Evolutionary conservation across 1,140 invertebrate species (phyloP).

Genomic region (Drosophila paulistorum): DNA sequence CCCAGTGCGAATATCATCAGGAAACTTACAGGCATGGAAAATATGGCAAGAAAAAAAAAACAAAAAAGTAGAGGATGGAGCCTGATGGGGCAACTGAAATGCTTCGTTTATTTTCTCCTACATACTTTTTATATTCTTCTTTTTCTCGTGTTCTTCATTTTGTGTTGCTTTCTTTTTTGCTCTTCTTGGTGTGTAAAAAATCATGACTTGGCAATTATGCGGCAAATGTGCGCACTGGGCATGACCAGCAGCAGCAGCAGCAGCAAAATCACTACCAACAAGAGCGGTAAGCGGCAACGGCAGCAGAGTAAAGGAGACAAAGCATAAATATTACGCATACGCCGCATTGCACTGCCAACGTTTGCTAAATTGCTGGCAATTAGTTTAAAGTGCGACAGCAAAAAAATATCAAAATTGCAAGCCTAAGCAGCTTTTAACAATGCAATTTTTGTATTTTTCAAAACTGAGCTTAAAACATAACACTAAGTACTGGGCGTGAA

Average conservation of each 20-base stretch:
- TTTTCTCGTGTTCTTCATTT: slow-evolving; percentile 38
- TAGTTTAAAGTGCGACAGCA: slow-evolving; percentile 71
- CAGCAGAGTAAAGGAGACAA: slow-evolving; percentile 17
- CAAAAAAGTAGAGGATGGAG: background rate
- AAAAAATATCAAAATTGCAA: slow-evolving; percentile 57
- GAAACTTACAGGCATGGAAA: slow-evolving; percentile 43
- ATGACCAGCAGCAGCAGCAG: slow-evolving; percentile 39
- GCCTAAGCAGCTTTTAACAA: slow-evolving; percentile 67
- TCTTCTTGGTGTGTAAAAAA: slow-evolving; percentile 70
- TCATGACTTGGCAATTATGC: slow-evolving; percentile 82
- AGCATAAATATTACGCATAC: slow-evolving; percentile 78
- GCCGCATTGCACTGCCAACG: slow-evolving; percentile 74
- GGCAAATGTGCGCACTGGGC: slow-evolving; percentile 78
- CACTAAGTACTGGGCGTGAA: background rate
- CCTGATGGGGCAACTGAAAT: slow-evolving; percentile 41
- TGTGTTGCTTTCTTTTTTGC: slow-evolving; percentile 28
- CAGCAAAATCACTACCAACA: slow-evolving; percentile 11
- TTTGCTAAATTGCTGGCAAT: slow-evolving; percentile 79
- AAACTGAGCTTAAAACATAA: slow-evolving; percentile 3
- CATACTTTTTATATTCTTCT: slow-evolving; percentile 35
- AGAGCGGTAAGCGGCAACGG: slow-evolving; percentile 11
- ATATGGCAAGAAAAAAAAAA: background rate
- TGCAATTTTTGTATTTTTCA: slow-evolving; percentile 33
- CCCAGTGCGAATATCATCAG: slow-evolving; percentile 77
- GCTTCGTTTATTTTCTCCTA: slow-evolving; percentile 61